phyloP scores from a whole-genome alignment of 1,140 invertebrate species.

The Onthophagus taurus region DNA sequence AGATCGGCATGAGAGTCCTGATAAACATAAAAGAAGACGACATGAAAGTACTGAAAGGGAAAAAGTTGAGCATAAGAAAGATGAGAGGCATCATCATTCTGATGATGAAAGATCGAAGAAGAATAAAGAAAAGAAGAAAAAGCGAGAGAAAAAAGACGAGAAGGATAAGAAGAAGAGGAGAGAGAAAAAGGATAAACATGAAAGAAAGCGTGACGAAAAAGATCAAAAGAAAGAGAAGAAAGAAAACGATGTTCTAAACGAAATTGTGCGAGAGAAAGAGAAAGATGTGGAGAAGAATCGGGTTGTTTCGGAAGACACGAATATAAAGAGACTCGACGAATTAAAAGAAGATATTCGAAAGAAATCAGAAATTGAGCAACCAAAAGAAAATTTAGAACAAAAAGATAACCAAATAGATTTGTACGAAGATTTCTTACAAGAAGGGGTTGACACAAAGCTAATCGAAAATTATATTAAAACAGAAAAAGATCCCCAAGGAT shows the following conservation, averaged over 20 bases:
- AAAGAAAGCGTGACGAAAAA: conserved; percentile 32
- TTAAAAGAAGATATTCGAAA: conserved; percentile 26
- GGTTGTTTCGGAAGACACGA: conserved; percentile 23
- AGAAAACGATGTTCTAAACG: conserved; percentile 39
- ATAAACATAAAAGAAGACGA: conserved; percentile 39
- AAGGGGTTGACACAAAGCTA: conserved; percentile 30
- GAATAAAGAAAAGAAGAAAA: conserved; percentile 12
- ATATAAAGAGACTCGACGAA: conserved; percentile 28
- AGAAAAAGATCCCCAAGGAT: conserved; percentile 1
- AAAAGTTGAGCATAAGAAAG: conserved; percentile 43
- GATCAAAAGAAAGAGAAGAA: conserved; percentile 38
- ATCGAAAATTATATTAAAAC: conserved; percentile 31
- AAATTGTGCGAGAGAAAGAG: conserved; percentile 38
- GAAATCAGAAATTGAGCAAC: conserved; percentile 9
- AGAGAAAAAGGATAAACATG: conserved; percentile 39
- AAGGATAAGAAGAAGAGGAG: conserved; percentile 45
- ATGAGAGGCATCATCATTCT: conserved; percentile 33
- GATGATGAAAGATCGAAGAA: conserved; percentile 9
- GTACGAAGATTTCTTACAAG: conserved; percentile 33
- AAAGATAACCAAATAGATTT: conserved; percentile 23
- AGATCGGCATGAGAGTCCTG: conserved; percentile 30
- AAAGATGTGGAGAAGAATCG: conserved; percentile 27
- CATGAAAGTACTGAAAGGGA: conserved; percentile 36
- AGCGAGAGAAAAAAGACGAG: conserved; percentile 33
- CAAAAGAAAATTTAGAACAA: not conserved